A percentile compares a stretch with the other conserved stretches of the same genome.
Evolutionary conservation across 2,888 invertebrate genomes (phyloP).

Genomic region (Drosophila buzzatii): DNA sequence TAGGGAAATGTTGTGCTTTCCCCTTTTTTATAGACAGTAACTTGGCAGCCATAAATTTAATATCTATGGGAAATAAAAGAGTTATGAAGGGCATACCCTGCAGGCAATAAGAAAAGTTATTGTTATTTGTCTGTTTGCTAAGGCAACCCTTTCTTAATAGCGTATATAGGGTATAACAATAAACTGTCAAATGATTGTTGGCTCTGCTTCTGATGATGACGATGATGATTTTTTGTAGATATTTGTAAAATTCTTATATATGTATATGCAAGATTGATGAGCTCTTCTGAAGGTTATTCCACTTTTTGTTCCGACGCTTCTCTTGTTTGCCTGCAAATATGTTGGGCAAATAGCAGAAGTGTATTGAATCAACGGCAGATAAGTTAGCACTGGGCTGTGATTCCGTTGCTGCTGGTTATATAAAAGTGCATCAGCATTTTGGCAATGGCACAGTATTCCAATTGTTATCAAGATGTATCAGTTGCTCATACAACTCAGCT

Average conservation of each 20-base stretch:
- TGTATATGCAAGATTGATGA: slow-evolving; percentile 63
- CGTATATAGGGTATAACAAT: background rate
- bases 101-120: background rate
- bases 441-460: slow-evolving; percentile 39
- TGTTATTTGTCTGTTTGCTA: background rate
- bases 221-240: background rate
- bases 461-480: slow-evolving; percentile 43
- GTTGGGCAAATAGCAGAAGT: slow-evolving; percentile 47
- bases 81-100: background rate
- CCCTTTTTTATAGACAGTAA: slow-evolving; percentile 34
- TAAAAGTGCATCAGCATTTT: slow-evolving; percentile 37
- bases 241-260: background rate
- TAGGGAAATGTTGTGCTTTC: slow-evolving; percentile 3
- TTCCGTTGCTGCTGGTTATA: slow-evolving; percentile 33
- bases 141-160: background rate
- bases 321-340: slow-evolving; percentile 61
- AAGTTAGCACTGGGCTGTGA: slow-evolving; percentile 42
- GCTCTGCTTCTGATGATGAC: background rate
- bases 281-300: slow-evolving; percentile 66
- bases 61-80: background rate
- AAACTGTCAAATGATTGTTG: slow-evolving; percentile 5
- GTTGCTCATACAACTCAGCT: slow-evolving; percentile 30
- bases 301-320: slow-evolving; percentile 43
- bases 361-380: slow-evolving; percentile 51
- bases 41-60: slow-evolving; percentile 37